Conservation (phyloP, 2,113 vertebrate species). For the Syngnathus floridae region DNA sequence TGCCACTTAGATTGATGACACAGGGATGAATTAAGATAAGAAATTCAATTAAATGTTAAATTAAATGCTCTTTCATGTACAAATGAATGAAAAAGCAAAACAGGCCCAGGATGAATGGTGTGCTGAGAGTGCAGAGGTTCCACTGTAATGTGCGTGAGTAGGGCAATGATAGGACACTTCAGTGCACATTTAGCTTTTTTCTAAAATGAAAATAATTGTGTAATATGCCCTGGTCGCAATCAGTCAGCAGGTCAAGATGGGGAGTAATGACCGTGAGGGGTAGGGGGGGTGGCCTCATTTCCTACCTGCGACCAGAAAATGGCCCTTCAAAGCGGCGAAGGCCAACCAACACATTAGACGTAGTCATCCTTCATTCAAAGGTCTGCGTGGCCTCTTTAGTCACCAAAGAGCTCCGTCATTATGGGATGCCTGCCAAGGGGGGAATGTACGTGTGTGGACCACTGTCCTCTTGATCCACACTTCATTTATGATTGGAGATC, state of each 20-base stretch:
- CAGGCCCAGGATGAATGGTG: not conserved
- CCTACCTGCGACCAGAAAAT: conserved; percentile 54
- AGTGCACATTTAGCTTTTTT: conserved; percentile 31
- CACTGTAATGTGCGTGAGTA: not conserved
- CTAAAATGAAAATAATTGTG: conserved; percentile 52
- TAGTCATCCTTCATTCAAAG: conserved; percentile 54
- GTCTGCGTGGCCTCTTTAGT: conserved; percentile 51
- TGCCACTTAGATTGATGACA: no score
- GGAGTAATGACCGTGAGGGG: conserved; percentile 43
- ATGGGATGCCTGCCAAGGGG: conserved; percentile 46
- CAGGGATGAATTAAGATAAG: not conserved
- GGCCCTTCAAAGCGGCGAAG: conserved; percentile 54
- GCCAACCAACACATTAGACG: conserved; percentile 56
- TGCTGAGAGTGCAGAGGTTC: not conserved
- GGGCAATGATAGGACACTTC: conserved; percentile 21
- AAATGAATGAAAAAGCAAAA: not conserved
- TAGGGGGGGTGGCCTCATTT: conserved; percentile 49
- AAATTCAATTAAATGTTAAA: no score
- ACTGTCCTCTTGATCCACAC: conserved; percentile 61
- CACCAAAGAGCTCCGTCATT: conserved; percentile 55
- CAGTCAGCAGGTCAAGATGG: conserved; percentile 23
- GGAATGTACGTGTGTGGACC: conserved; percentile 53
- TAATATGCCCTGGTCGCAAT: conserved; percentile 34
- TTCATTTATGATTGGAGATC: conserved; percentile 69
- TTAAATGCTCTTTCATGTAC: not conserved